phyloP scores from a whole-genome alignment of 92 coral and sea anemone genomes.

The Nematostella vectensis region DNA sequence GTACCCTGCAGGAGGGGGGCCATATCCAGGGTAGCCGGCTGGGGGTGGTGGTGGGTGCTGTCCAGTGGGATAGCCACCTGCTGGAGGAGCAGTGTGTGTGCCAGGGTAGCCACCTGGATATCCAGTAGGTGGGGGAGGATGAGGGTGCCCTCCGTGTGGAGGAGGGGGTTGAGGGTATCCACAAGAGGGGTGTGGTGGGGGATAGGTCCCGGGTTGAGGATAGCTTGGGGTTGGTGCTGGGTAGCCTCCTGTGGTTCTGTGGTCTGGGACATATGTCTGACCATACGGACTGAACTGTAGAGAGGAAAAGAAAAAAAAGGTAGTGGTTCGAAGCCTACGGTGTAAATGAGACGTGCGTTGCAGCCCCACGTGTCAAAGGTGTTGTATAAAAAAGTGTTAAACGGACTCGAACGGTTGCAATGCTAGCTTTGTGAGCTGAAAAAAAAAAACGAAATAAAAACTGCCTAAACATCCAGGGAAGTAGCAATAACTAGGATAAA shows the following conservation, averaged over 20 bases:
- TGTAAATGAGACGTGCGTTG: too few relatives aligned
- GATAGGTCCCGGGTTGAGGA: slow-evolving; percentile 6
- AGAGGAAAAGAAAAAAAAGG: background rate
- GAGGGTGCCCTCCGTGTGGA: slow-evolving; percentile 12
- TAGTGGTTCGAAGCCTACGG: too few relatives aligned
- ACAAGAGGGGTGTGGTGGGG: slow-evolving; percentile 16
- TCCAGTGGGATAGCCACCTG: slow-evolving; percentile 22
- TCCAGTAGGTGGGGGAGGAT: slow-evolving; percentile 6
- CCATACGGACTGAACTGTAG: slow-evolving; percentile 56
- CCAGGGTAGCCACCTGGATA: slow-evolving; percentile 9
- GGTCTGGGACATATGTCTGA: slow-evolving; percentile 40
- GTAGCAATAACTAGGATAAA: too few relatives aligned
- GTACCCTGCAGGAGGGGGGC: slow-evolving; percentile 24
- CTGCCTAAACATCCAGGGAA: too few relatives aligned
- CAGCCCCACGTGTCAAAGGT: too few relatives aligned
- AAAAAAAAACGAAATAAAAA: too few relatives aligned
- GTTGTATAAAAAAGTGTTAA: too few relatives aligned
- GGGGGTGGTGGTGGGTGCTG: slow-evolving; percentile 23
- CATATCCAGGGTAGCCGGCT: slow-evolving; percentile 20
- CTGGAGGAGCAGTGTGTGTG: slow-evolving; percentile 8
- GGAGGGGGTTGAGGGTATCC: background rate
- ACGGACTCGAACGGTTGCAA: too few relatives aligned
- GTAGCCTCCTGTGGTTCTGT: slow-evolving; percentile 21
- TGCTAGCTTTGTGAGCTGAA: too few relatives aligned
- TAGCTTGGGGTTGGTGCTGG: slow-evolving; percentile 25